These are phyloP conservation scores for Chlorospingus flavigularis DNA, from an alignment of 2,797 vertebrate species.

Conservation along the genomic window DNA sequence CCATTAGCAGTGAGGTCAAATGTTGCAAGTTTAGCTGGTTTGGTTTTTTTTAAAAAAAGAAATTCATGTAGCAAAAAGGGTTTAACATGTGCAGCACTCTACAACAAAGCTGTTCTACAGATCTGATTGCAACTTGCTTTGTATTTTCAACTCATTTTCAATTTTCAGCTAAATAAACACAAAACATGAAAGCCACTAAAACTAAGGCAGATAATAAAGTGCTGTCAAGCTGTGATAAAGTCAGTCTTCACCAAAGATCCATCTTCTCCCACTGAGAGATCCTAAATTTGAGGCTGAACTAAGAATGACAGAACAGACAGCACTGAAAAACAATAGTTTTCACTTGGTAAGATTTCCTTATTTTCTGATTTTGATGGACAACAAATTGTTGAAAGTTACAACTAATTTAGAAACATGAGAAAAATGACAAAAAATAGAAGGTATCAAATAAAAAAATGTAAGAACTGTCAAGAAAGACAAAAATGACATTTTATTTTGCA, in stretches of 20 bases:
- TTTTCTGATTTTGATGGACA: slow-evolving; percentile 44
- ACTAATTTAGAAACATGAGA: background rate
- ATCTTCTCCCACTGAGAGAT: slow-evolving; percentile 41
- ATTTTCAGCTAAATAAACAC: slow-evolving; percentile 40
- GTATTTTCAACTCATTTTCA: slow-evolving; percentile 20
- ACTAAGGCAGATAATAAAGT: slow-evolving; percentile 4
- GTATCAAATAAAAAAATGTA: background rate
- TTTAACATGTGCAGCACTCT: background rate
- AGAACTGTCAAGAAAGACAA: background rate
- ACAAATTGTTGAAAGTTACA: slow-evolving; percentile 17
- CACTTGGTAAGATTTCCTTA: background rate
- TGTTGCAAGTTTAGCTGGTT: background rate
- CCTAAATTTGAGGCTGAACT: slow-evolving; percentile 47
- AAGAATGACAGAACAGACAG: slow-evolving; percentile 31
- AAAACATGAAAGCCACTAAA: slow-evolving; percentile 30
- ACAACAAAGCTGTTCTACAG: background rate
- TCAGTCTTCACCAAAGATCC: slow-evolving; percentile 27
- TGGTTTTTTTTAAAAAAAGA: rapidly evolving
- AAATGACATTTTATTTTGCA: background rate
- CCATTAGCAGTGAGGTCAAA: background rate
- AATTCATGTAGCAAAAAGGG: background rate
- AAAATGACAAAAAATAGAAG: slow-evolving; percentile 19
- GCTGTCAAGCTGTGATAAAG: slow-evolving; percentile 52
- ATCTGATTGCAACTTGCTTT: background rate
- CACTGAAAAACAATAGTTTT: slow-evolving; percentile 1